Conservation (phyloP, 2,113 vertebrate species). For the Pterocles orientalis region DNA sequence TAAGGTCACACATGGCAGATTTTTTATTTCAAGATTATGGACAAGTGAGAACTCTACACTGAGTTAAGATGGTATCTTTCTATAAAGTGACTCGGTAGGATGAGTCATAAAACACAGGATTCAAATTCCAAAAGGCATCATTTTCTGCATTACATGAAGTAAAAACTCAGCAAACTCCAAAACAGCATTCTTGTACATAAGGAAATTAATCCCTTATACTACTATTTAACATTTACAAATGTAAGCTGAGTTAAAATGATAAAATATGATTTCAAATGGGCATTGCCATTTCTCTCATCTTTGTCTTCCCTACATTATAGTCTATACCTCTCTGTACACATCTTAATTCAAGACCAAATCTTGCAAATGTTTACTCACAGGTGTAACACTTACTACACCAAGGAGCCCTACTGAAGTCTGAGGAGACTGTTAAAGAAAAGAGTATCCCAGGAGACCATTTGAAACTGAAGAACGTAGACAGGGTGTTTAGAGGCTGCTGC, state of each 20-base stretch:
- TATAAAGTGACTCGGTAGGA: not conserved
- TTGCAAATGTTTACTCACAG: not conserved
- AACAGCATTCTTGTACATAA: not conserved
- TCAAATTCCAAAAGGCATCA: not conserved
- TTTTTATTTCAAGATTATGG: not conserved
- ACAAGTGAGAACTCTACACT: not conserved
- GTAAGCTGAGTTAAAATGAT: not conserved
- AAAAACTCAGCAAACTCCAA: not conserved
- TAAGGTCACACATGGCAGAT: not conserved
- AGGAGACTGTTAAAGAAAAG: not conserved
- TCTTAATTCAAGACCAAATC: not conserved
- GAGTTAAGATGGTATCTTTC: not conserved
- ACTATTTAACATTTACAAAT: not conserved
- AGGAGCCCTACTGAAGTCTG: not conserved
- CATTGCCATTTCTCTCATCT: not conserved
- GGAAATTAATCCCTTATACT: not conserved
- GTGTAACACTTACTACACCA: not conserved
- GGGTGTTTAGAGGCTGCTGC: not conserved
- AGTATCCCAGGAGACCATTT: slow-evolving; percentile 7
- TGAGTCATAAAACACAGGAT: not conserved
- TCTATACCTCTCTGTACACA: not conserved
- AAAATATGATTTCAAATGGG: not conserved
- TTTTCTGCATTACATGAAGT: not conserved
- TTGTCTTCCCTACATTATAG: not conserved
- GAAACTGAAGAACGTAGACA: not conserved